Conservation (phyloP, 2,113 vertebrate species). For the Bettongia penicillata region DNA sequence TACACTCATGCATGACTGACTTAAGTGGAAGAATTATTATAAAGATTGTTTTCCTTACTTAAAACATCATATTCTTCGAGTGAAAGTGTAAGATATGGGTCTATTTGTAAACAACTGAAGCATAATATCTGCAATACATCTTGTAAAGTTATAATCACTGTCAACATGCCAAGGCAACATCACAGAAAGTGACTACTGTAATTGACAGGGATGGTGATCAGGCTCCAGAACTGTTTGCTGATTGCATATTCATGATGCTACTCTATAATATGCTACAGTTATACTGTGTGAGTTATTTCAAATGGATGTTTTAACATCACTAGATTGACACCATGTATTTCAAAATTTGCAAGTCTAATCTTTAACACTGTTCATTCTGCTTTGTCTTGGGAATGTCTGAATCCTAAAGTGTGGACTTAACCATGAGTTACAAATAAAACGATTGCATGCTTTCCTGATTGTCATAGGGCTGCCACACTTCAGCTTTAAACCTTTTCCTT, state of each 20-base stretch:
- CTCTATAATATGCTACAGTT: constrained; percentile 79
- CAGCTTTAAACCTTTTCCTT: constrained; percentile 20
- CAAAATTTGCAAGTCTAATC: constrained; percentile 82
- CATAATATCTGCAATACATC: constrained; percentile 80
- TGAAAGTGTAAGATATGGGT: constrained; percentile 74
- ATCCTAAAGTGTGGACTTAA: constrained; percentile 15
- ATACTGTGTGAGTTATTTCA: constrained; percentile 80
- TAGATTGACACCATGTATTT: constrained; percentile 80
- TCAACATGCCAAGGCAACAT: constrained; percentile 82
- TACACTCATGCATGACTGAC: constrained; percentile 58
- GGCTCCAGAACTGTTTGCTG: constrained; percentile 80
- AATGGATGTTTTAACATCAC: constrained; percentile 80
- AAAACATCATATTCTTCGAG: constrained; percentile 67
- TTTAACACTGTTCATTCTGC: constrained; percentile 72
- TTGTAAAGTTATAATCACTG: constrained; percentile 85
- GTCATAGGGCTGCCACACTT: constrained; percentile 17
- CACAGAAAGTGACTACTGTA: constrained; percentile 80
- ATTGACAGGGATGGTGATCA: constrained; percentile 84
- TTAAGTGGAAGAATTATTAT: constrained; percentile 75
- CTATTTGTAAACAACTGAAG: constrained; percentile 85
- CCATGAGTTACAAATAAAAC: constrained; percentile 31
- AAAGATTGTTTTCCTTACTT: constrained; percentile 77
- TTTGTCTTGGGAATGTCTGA: constrained; percentile 61
- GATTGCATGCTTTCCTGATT: constrained; percentile 36
- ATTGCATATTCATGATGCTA: constrained; percentile 87